phyloP scores from a whole-genome alignment of 2,113 vertebrate genomes.

The Siniperca knerii region DNA sequence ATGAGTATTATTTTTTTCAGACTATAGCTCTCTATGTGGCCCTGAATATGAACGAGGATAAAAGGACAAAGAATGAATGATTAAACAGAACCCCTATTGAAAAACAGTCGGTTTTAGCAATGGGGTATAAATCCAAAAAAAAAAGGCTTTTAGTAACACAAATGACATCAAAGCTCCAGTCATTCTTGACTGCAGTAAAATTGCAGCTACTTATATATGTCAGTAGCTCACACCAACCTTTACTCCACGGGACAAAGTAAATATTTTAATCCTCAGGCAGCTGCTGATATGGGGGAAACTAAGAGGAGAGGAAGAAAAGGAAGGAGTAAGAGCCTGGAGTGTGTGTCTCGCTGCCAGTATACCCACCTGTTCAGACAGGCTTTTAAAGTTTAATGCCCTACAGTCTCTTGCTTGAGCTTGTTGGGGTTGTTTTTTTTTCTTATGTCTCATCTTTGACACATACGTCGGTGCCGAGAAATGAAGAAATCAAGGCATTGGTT shows the following conservation, averaged over 20 bases:
- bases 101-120: not conserved
- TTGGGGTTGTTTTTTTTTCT: conserved; percentile 21
- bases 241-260: conserved; percentile 47
- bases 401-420: conserved; percentile 24
- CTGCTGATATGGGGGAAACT: conserved; percentile 42
- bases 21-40: not conserved
- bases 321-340: conserved; percentile 49
- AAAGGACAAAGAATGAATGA: conserved; percentile 21
- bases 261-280: conserved; percentile 43
- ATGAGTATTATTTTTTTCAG: not conserved
- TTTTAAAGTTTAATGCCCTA: conserved; percentile 64
- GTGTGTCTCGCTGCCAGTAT: conserved; percentile 51
- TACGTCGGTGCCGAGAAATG: conserved; percentile 6
- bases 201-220: not conserved
- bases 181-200: not conserved
- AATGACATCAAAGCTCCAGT: not conserved
- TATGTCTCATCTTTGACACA: conserved; percentile 31
- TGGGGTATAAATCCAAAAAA: not conserved
- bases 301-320: conserved; percentile 31
- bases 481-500: conserved; percentile 27
- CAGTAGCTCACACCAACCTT: conserved; percentile 22
- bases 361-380: conserved; percentile 70
- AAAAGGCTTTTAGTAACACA: not conserved
- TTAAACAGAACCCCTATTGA: not conserved
- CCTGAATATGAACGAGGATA: not conserved